Base-by-base conservation (phyloP, 2,888 invertebrate genomes). In the Nipponacmea schrenckii region DNA sequence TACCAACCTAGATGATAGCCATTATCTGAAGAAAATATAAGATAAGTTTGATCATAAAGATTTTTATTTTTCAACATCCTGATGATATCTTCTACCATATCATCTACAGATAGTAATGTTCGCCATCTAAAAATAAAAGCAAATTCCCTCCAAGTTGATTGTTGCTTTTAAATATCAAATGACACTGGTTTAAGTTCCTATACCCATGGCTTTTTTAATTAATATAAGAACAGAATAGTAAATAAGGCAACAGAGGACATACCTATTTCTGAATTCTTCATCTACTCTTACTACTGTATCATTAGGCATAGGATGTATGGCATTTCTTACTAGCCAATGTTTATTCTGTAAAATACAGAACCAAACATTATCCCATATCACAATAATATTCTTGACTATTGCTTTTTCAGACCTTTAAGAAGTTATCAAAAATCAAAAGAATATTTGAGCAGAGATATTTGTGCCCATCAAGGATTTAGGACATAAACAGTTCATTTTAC, bases 1-100 rank as follows among this genome's bases (percentile, higher is more conserved):
- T 12, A 67, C 77, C 69, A 75, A 94, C 95, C 95, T 80, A 96
- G 90, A 89, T 97, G 96, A 89, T 93, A 97, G 27, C 96, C 96
- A 89, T 96, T 95, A 86, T 97, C 96, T 0, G 96, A 96, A 0
- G 95, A 94, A 82, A 93, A 95, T 68, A 96, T 92, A 0, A 96
- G 86, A 82, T 94, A 96, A 0, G 96, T 96, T 79, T 94, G 91
- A 0, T 94, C 90, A 7, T 95, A 83, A 1, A 93, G 74, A 0
- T 90, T 87, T 1, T 89, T 88, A 0, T 86, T 83, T 46, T 92
- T 90, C 31, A 96, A 86, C 0, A 91, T 87, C 0, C 89, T 82
- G 1, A 94, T 86, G 0, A 96, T 89, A 67, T 90, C 90, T 0
- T 91, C 91, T 0, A 96, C 93, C 91, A 96, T 90, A 81, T 96